These are phyloP conservation scores for Melanargia galathea DNA, from an alignment of 2,888 invertebrate genomes.

Conservation along the genomic window DNA sequence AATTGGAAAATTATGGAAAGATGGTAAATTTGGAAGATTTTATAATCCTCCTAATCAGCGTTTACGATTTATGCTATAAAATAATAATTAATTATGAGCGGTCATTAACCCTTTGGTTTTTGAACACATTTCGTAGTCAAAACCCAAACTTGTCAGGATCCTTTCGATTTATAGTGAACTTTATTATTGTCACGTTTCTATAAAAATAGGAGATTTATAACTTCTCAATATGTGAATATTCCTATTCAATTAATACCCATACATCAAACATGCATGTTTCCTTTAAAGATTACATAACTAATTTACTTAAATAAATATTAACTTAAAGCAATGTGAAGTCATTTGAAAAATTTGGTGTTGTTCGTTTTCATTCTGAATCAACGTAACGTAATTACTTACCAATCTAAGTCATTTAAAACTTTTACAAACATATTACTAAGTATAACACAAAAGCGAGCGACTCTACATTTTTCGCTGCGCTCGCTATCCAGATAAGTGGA, in stretches of 20 bases:
- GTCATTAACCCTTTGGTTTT: conserved; percentile 6
- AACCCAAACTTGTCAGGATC: not conserved
- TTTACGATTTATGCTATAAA: conserved; percentile 13
- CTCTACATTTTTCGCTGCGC: conserved; percentile 52
- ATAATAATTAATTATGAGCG: conserved; percentile 3
- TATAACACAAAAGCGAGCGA: conserved; percentile 26
- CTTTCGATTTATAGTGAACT: no score
- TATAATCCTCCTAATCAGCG: no score
- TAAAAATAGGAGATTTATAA: no score
- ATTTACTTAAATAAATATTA: no score
- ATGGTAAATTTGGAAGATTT: not conserved
- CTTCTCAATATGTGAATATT: no score
- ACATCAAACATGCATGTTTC: no score
- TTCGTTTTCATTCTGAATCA: no score
- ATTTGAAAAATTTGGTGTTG: no score
- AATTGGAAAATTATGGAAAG: not conserved
- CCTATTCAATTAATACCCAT: no score
- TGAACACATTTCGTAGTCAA: not conserved
- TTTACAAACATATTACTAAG: not conserved
- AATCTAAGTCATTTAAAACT: not conserved
- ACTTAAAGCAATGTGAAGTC: no score
- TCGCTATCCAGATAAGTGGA: conserved; percentile 77
- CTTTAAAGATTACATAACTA: no score
- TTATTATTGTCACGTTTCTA: no score
- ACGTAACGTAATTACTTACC: not conserved